Base-by-base conservation (phyloP, 2,113 vertebrate species). In the Aramus guarauna region DNA sequence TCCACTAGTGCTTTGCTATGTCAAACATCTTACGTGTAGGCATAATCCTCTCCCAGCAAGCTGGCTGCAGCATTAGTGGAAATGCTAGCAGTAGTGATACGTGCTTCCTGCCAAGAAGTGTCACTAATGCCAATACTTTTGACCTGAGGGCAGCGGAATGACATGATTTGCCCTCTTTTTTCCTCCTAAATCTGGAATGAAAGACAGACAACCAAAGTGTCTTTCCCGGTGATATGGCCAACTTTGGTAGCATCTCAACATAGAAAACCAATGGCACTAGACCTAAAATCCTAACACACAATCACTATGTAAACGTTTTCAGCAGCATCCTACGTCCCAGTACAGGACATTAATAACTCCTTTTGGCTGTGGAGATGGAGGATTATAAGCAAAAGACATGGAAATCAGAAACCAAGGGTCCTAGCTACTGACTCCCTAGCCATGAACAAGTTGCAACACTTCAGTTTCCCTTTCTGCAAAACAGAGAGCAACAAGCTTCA, bases 21-120 rank as follows among this genome's bases (percentile, higher is more conserved):
- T 95, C 72, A 94, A 85, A 94, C 48, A 92, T 77, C 85, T 82
- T 93, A 73, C 0, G 0, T 88, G 95, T 95, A 85, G 96, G 95
- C 12, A 29, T 80, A 79, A 69, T 76, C 60, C 86, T 90, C 83
- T 85, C 69, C 67, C 80, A 83, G 85, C 37, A 62, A 62, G 30
- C 48, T 69, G 90, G 76, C 83, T 71, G 64, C 88, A 63, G 17
- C 75, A 36, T 27, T 39, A 92, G 62, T 36, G 81, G 90, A 77
- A 89, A 88, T 39, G 80, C 41, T 16, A 95, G 73, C 76, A 96
- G 60, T 7, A 60, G 37, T 32, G 82, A 87, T 27, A 82, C 3
- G 4, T 72, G 69, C 43, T 79, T 93, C 84, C 87, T 89, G 90
- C 26, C 69, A 87, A 94, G 30, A 74, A 81, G 48, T 45, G 91